These are phyloP conservation scores for Corythornis leucogaster DNA, from an alignment of 2,797 vertebrate genomes.

Conservation along the genomic window DNA sequence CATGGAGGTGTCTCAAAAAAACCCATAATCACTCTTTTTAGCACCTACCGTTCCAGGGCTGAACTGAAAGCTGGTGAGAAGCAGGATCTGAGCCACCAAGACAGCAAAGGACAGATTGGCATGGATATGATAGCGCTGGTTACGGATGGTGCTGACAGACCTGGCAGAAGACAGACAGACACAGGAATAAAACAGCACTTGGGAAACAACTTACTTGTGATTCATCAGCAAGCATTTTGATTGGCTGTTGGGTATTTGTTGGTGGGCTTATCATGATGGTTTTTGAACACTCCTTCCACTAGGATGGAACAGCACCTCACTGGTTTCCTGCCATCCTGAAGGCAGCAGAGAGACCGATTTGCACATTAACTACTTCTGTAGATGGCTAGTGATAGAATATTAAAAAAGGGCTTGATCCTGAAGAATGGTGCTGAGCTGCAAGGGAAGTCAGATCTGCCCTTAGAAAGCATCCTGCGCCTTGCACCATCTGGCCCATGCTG, in stretches of 20 bases:
- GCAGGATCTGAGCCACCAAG: conserved; percentile 91
- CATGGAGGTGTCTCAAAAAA: background rate
- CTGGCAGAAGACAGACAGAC: conserved; percentile 69
- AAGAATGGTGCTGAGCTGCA: background rate
- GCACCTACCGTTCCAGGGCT: conserved; percentile 86
- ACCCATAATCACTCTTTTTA: accelerated
- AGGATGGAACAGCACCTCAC: background rate
- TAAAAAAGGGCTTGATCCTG: background rate
- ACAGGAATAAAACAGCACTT: background rate
- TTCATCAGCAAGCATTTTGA: background rate
- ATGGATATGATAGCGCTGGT: conserved; percentile 97
- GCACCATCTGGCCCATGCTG: background rate
- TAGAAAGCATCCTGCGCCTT: background rate
- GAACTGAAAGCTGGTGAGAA: conserved; percentile 91
- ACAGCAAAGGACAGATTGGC: conserved; percentile 94
- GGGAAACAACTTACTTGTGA: accelerated
- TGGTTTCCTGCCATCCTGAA: background rate
- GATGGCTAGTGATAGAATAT: background rate
- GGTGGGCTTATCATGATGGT: accelerated
- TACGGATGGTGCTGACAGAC: conserved; percentile 95
- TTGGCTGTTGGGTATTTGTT: background rate
- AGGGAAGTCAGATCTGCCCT: background rate
- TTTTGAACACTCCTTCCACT: too few species aligned
- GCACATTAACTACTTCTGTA: background rate
- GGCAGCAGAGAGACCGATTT: background rate